Evolutionary conservation across 2,888 invertebrate species (phyloP), one percentile per base, ranked within the genome.

Genomic region (Uloborus plumipes): DNA sequence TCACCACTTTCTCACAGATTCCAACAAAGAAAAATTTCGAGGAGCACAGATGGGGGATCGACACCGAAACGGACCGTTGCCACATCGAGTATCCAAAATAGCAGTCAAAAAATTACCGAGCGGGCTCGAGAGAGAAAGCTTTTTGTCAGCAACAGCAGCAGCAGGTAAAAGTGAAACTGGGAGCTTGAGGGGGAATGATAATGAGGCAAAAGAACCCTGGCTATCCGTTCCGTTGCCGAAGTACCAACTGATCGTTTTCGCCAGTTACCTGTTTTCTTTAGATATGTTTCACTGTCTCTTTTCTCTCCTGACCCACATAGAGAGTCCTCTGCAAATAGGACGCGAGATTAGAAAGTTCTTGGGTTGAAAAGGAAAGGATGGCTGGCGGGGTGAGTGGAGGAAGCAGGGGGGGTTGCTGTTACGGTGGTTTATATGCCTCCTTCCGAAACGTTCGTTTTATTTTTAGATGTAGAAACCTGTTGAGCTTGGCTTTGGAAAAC

Each of bases 271-370:
- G 51, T 51, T 75, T 71, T 71, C 67, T 66, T 78, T 65, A 65
- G 64, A 65, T 64, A 62, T 58, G 66, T 74, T 66, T 65, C 59
- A 39, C 58, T 55, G 49, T 64, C 58, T 64, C 64, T 58, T 76
- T 62, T 53, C 69, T 22, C 16, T 62, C n/a, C 53, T 77, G 77
- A 77, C 77, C 77, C 65, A 77, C 77, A 77, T 77, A 47, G 58
- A 51, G 51, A 62, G 53, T 20, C 22, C 31, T 71, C 77, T 77
- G 70, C 77, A 77, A 77, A 77, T 77, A 55, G 77, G 77, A 77
- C 77, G 77, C 49, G n/a, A 65, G 77, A 77, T 77, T 77, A 77
- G 77, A 77, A 77, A 77, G 77, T 58, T 65, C 69, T 71, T 64
- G 49, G 59, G 64, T 55, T 70, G 64, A 70, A 76, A 67, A 76